Evolutionary conservation across 1,140 invertebrate genomes (phyloP).

Genomic region (Doryteuthis pealeii): DNA sequence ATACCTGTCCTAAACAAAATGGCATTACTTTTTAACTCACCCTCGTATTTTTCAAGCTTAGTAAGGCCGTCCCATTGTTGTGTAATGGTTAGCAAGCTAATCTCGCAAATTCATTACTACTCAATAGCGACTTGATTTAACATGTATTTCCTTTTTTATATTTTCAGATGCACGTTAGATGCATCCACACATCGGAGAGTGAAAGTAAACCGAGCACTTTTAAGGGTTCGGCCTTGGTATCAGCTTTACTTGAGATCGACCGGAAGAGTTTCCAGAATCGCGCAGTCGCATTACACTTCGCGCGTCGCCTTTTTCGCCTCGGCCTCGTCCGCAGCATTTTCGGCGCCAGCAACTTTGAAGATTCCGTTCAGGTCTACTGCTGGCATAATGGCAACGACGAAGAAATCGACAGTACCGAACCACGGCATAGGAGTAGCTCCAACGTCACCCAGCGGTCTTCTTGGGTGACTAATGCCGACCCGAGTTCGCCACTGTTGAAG

Average conservation of each 20-base stretch:
- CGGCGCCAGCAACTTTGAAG: conserved; percentile 46
- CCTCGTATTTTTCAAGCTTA: too few species aligned
- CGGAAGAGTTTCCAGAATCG: conserved; percentile 39
- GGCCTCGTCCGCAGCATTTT: conserved; percentile 47
- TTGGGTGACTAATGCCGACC: too few species aligned
- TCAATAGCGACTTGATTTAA: not conserved
- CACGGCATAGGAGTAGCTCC: conserved; percentile 27
- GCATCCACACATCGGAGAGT: not conserved
- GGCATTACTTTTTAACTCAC: too few species aligned
- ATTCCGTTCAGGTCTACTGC: conserved; percentile 48
- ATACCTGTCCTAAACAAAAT: too few species aligned
- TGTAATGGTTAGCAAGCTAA: too few species aligned
- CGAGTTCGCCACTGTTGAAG: too few species aligned
- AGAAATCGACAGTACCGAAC: conserved; percentile 16
- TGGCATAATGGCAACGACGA: conserved; percentile 43
- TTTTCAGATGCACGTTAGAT: not conserved
- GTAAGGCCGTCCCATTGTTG: too few species aligned
- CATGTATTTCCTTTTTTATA: not conserved
- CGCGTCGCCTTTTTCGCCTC: conserved; percentile 41
- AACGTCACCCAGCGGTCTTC: too few species aligned
- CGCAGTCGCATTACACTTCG: conserved; percentile 42
- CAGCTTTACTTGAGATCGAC: conserved; percentile 40
- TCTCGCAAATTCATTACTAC: too few species aligned
- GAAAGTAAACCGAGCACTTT: conserved; percentile 33
- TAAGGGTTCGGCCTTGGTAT: conserved; percentile 45